These are phyloP conservation scores for Nomada lathburiana DNA, from an alignment of 2,888 invertebrate species.

Conservation along the genomic window DNA sequence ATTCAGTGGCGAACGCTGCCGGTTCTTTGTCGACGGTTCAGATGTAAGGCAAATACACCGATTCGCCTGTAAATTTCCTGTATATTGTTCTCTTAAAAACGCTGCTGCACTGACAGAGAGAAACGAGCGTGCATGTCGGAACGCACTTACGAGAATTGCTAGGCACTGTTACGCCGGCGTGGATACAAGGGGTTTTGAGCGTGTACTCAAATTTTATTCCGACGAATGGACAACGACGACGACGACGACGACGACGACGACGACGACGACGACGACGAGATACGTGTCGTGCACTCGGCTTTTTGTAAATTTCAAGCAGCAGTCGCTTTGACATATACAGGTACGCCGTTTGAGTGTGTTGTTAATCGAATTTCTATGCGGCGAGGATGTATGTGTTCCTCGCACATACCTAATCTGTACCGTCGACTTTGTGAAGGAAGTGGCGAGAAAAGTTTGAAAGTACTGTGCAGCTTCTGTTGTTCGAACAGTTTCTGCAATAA, in stretches of 20 bases:
- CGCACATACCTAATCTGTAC: conserved; percentile 10
- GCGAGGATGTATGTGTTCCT: conserved; percentile 4
- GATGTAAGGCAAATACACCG: not conserved
- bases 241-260: not conserved
- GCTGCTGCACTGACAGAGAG: not conserved
- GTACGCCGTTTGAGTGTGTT: not conserved
- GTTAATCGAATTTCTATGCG: conserved; percentile 34
- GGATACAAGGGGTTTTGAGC: conserved; percentile 4
- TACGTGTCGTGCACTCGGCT: not conserved
- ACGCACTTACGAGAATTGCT: conserved; percentile 8
- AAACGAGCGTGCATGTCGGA: not conserved
- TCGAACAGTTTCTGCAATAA: no score
- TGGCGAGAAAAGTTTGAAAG: no score
- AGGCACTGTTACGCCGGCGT: not conserved
- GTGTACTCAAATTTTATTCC: conserved; percentile 28
- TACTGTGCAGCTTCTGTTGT: no score
- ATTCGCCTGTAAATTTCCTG: not conserved
- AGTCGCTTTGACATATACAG: not conserved
- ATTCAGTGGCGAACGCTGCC: not conserved
- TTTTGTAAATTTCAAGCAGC: conserved; percentile 18
- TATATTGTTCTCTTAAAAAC: not conserved
- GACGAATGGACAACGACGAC: not conserved
- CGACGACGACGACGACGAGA: not conserved
- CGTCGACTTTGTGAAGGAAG: not conserved
- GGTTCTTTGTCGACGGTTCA: not conserved